Conservation (phyloP, 2,113 vertebrate genomes). For the Nesogale talazaci region DNA sequence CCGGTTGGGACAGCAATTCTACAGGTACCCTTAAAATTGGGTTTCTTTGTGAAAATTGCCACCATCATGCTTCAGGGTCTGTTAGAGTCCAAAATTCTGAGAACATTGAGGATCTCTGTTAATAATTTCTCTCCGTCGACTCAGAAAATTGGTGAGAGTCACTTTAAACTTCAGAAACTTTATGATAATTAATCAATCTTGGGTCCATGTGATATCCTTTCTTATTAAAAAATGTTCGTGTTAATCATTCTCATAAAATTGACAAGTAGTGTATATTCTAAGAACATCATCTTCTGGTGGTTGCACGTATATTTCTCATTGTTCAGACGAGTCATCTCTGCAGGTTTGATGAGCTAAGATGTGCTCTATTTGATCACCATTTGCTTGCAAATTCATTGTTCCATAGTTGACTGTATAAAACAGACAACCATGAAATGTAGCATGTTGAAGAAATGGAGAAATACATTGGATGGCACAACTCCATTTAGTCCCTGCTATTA, state of each 20-base stretch:
- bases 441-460: neutral
- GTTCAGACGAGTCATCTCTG: neutral
- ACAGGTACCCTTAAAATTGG: constrained; percentile 42
- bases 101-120: neutral
- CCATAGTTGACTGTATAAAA: constrained; percentile 18
- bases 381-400: neutral
- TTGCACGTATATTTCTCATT: constrained; percentile 25
- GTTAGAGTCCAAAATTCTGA: constrained; percentile 38
- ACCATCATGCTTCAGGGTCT: neutral
- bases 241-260: constrained; percentile 55
- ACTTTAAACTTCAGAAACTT: constrained; percentile 39
- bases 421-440: neutral
- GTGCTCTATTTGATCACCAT: neutral
- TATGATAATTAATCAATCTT: constrained; percentile 39
- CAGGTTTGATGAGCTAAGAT: neutral
- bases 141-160: constrained; percentile 36
- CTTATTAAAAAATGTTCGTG: constrained; percentile 28
- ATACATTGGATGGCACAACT: neutral
- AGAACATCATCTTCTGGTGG: constrained; percentile 42
- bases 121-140: constrained; percentile 4
- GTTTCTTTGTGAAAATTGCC: constrained; percentile 17
- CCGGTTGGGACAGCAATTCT: neutral
- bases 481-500: neutral
- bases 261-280: constrained; percentile 48
- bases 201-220: neutral